These are phyloP conservation scores for Podilymbus podiceps DNA, from an alignment of 2,113 vertebrate species.

Conservation along the genomic window DNA sequence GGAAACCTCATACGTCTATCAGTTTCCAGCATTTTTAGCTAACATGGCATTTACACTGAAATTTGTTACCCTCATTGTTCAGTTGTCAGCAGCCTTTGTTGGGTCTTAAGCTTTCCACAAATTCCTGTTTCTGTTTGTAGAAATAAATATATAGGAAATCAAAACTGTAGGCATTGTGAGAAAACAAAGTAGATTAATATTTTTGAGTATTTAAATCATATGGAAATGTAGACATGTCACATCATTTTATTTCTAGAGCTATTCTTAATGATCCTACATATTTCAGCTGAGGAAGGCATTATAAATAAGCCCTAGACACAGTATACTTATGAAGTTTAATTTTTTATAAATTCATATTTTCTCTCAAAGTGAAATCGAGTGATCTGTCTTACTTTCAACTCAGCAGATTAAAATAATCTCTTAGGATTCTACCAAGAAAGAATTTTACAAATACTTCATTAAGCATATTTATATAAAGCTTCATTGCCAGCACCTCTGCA, in stretches of 20 bases:
- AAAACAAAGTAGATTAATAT: constrained; percentile 10
- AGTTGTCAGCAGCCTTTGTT: background rate
- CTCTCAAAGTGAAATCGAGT: constrained; percentile 18
- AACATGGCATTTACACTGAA: background rate
- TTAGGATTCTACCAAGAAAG: constrained; percentile 33
- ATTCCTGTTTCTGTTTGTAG: background rate
- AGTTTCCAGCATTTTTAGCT: background rate
- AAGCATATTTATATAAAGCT: constrained; percentile 48
- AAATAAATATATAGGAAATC: background rate
- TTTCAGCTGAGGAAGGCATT: constrained; percentile 28
- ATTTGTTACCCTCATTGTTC: background rate
- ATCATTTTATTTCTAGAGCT: constrained; percentile 9
- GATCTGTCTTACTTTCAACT: constrained; percentile 34
- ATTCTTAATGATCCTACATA: constrained; percentile 1
- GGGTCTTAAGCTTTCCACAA: background rate
- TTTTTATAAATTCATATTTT: constrained; percentile 43
- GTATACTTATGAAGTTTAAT: background rate
- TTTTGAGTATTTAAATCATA: background rate
- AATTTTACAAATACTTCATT: constrained; percentile 49
- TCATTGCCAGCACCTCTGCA: background rate
- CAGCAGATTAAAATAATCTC: constrained; percentile 61
- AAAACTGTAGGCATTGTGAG: background rate
- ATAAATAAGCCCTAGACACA: constrained; percentile 32
- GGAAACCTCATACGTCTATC: background rate
- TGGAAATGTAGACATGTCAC: background rate